Conservation (phyloP, 1,140 invertebrate species). For the Mactra quadrangularis region DNA sequence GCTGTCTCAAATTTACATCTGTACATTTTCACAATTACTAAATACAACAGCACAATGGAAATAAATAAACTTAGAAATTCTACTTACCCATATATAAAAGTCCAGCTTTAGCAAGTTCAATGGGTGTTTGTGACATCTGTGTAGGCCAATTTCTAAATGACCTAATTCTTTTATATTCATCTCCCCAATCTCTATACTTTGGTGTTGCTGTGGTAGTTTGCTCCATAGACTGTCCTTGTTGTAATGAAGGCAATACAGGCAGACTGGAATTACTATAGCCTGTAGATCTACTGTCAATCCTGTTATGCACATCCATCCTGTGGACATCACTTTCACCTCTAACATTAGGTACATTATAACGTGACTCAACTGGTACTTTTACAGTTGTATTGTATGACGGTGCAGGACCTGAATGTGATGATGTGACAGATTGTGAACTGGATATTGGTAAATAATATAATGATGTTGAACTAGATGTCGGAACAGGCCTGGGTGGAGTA, state of each 20-base stretch:
- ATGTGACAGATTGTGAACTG: background rate
- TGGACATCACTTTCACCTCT: background rate
- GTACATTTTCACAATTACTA: too few species aligned
- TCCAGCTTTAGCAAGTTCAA: conserved; percentile 92
- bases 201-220: conserved; percentile 63
- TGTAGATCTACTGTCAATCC: background rate
- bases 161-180: conserved; percentile 87
- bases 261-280: background rate
- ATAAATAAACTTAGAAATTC: background rate
- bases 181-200: conserved; percentile 81
- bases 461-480: background rate
- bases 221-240: conserved; percentile 12
- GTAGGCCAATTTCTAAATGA: conserved; percentile 87
- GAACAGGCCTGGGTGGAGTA: too few species aligned
- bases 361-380: conserved; percentile 33
- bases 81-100: conserved; percentile 93
- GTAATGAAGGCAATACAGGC: conserved; percentile 3
- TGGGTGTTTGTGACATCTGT: conserved; percentile 87
- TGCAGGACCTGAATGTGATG: too few species aligned
- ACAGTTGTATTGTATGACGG: conserved; percentile 43
- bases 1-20: too few species aligned
- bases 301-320: background rate
- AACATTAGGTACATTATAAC: background rate
- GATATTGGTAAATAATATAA: too few species aligned
- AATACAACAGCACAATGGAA: too few species aligned